Base-by-base conservation (phyloP, 2,797 vertebrate genomes). In the Trachurus trachurus region DNA sequence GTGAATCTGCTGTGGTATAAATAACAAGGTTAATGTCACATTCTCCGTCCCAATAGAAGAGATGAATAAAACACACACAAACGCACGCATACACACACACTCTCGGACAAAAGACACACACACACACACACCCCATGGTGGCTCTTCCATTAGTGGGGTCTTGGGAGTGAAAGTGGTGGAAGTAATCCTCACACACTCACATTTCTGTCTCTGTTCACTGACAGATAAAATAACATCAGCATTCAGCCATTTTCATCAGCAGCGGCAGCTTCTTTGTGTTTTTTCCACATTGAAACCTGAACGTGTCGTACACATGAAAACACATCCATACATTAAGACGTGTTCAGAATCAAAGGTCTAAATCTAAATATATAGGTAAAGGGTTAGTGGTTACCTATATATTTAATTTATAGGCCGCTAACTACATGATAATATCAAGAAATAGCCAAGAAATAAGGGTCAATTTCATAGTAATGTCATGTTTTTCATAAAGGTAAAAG, bases 81-180 rank as follows among this genome's bases (percentile, higher is more conserved):
- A 57, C 65, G 63, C 60, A 60, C 71, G 59, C 82, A 44, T 22
- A 21, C 40, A 52, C 31, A 34, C 31, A 34, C 67, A n/a, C n/a
- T n/a, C n/a, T n/a, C n/a, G n/a, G n/a, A n/a, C n/a, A n/a, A n/a
- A n/a, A n/a, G n/a, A 77, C 19, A 78, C 60, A 60, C 71, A 61
- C 82, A 44, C 29, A 21, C 40, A 52, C 31, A 34, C 31, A 34
- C 67, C 78, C 54, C 72, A 39, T 16, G 65, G 21, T 0, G 49
- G 21, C 67, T 50, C 74, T 80, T 92, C 89, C 81, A 91, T 93
- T 93, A 91, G 76, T 17, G 3, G 6, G 80, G 56, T 75, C 75
- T 53, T 2, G 37, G 78, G 68, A 61, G 82, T 73, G 70, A 79
- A 92, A 94, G 91, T 94, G 90, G 87, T 91, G 88, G 93, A 94